These are phyloP conservation scores for Epizoanthus fatuus DNA, from an alignment of 92 coral and sea anemone genomes.

Conservation along the genomic window DNA sequence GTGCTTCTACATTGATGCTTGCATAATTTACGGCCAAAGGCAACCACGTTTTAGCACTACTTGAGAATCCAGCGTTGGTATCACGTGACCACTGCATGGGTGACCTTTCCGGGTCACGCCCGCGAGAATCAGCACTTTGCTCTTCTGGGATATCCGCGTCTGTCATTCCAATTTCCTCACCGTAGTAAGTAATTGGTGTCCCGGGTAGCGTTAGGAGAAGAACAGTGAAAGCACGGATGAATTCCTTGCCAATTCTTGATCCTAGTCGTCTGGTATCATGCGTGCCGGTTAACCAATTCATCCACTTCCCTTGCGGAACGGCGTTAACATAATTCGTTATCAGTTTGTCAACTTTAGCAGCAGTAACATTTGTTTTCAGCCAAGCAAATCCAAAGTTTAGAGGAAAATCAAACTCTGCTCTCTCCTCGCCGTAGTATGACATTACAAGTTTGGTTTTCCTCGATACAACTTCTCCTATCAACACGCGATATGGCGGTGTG, in stretches of 20 bases:
- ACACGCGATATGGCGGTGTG: conserved; percentile 67
- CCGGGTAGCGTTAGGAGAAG: conserved; percentile 89
- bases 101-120: conserved; percentile 72
- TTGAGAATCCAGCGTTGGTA: conserved; percentile 70
- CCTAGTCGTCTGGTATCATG: conserved; percentile 85
- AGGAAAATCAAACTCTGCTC: conserved; percentile 86
- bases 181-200: conserved; percentile 91
- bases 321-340: conserved; percentile 69
- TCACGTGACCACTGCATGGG: conserved; percentile 81
- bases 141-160: conserved; percentile 63
- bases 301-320: conserved; percentile 90
- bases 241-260: conserved; percentile 72
- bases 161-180: conserved; percentile 94
- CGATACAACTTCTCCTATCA: conserved; percentile 68
- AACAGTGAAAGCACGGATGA: conserved; percentile 72
- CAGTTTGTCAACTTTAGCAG: conserved; percentile 67
- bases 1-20: conserved; percentile 69
- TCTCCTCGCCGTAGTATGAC: conserved; percentile 73
- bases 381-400: conserved; percentile 81
- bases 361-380: conserved; percentile 54
- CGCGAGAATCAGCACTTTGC: conserved; percentile 37
- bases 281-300: conserved; percentile 88
- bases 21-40: conserved; percentile 64
- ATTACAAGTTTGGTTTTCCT: conserved; percentile 35
- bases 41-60: conserved; percentile 63